Percentiles rank a stretch among this genome's conserved stretches.
Evolutionary conservation across 1,140 invertebrate genomes (phyloP).

Genomic region (Drosophila tani): DNA sequence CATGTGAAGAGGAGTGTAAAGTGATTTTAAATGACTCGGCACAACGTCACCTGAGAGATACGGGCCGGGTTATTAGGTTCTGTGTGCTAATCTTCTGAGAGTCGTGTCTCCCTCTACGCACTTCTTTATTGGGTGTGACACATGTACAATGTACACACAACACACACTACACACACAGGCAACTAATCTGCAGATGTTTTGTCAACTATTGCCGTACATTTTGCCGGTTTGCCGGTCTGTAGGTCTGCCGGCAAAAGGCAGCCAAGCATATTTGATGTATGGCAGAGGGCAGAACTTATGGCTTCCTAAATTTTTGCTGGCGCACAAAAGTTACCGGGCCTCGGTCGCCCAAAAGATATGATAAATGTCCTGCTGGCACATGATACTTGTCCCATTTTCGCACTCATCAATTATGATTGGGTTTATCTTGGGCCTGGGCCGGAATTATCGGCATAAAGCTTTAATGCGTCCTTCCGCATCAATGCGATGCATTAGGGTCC

Average conservation of each 20-base stretch:
- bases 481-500: constrained; percentile 9
- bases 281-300: constrained; percentile 26
- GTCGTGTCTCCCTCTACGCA: constrained; percentile 7
- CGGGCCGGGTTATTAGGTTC: constrained; percentile 6
- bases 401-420: constrained; percentile 68
- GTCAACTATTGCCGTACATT: constrained; percentile 46
- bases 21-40: constrained; percentile 39
- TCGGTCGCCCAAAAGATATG: constrained; percentile 23
- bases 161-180: background rate
- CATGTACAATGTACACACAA: constrained; percentile 19
- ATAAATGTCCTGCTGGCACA: constrained; percentile 55
- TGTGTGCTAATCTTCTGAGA: constrained; percentile 17
- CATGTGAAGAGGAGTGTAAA: constrained; percentile 3
- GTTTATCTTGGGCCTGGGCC: constrained; percentile 31
- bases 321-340: constrained; percentile 21
- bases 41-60: constrained; percentile 20
- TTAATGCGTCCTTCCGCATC: constrained; percentile 50
- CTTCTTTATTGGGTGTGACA: constrained; percentile 41
- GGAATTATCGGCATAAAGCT: constrained; percentile 35
- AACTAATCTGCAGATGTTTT: constrained; percentile 48
- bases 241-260: constrained; percentile 15
- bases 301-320: constrained; percentile 35
- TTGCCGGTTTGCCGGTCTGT: constrained; percentile 1
- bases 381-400: constrained; percentile 47
- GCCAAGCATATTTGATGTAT: constrained; percentile 62